These are phyloP conservation scores for Brachirus orientalis DNA, from an alignment of 2,113 vertebrate species.

Conservation along the genomic window DNA sequence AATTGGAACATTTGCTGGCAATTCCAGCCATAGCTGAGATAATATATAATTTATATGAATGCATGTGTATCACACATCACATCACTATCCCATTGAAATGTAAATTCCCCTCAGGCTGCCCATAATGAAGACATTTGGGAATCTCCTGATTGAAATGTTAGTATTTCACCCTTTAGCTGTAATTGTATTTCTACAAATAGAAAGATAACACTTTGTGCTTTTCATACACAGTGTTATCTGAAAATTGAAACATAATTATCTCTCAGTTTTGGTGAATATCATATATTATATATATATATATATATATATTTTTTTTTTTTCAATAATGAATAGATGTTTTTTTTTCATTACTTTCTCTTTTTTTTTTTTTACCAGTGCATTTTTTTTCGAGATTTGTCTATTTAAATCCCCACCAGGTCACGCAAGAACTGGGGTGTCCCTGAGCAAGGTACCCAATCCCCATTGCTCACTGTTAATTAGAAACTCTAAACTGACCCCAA, in stretches of 20 bases:
- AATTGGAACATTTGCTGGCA: slow-evolving; percentile 21
- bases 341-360: no score
- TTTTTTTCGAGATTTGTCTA: no score
- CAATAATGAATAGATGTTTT: no score
- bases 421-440: no score
- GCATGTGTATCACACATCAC: slow-evolving; percentile 30
- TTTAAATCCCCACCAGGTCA: no score
- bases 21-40: slow-evolving; percentile 22
- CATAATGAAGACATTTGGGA: slow-evolving; percentile 60
- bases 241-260: slow-evolving; percentile 3
- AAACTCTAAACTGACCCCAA: no score
- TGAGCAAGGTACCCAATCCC: no score
- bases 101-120: slow-evolving; percentile 47
- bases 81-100: no score
- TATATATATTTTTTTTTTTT: neutral
- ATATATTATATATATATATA: slow-evolving; percentile 1
- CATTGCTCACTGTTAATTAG: no score
- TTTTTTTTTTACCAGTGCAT: no score
- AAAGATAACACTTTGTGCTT: no score
- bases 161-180: slow-evolving; percentile 22
- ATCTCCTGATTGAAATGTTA: slow-evolving; percentile 46
- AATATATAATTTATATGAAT: slow-evolving; percentile 56
- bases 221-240: neutral
- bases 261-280: slow-evolving; percentile 4
- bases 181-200: slow-evolving; percentile 46